A percentile compares a stretch with the other conserved stretches of the same genome.
These are phyloP conservation scores for Flexamia atlantica DNA, from an alignment of 2,888 invertebrate species.

Conservation along the genomic window DNA sequence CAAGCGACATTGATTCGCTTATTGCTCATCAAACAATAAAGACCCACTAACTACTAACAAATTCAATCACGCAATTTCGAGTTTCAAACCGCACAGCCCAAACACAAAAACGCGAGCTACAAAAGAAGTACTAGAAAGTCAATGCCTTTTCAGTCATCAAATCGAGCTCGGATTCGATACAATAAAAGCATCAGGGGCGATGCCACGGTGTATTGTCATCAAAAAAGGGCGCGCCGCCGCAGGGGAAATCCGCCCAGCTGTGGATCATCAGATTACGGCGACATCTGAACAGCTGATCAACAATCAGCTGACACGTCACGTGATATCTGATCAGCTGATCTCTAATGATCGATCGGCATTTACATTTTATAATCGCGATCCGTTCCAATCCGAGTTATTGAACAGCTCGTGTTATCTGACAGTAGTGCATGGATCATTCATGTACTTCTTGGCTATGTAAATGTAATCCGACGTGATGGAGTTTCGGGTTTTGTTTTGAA, in stretches of 20 bases:
- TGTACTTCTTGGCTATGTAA: neutral
- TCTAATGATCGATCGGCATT: neutral
- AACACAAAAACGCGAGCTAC: neutral
- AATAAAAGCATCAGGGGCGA: neutral
- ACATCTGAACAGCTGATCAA: constrained; percentile 26
- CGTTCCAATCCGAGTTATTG: neutral
- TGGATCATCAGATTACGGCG: constrained; percentile 15
- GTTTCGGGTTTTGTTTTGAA: constrained; percentile 5
- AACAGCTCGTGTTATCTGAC: neutral
- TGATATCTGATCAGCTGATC: constrained; percentile 24
- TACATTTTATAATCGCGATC: constrained; percentile 32
- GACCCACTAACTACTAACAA: no score
- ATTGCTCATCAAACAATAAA: no score
- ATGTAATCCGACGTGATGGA: constrained; percentile 16
- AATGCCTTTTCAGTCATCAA: neutral
- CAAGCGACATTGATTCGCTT: no score
- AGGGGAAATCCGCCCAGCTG: neutral
- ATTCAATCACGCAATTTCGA: no score
- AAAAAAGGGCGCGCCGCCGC: constrained; percentile 14
- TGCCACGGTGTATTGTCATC: neutral
- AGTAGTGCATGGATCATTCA: constrained; percentile 8
- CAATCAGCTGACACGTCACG: constrained; percentile 21
- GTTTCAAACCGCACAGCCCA: neutral
- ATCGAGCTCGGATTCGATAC: neutral
- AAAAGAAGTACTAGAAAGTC: constrained; percentile 2